A percentile compares a stretch with the other conserved stretches of the same genome.
Conservation (phyloP, 2,797 vertebrate species). For the Pangasius krempfi region DNA sequence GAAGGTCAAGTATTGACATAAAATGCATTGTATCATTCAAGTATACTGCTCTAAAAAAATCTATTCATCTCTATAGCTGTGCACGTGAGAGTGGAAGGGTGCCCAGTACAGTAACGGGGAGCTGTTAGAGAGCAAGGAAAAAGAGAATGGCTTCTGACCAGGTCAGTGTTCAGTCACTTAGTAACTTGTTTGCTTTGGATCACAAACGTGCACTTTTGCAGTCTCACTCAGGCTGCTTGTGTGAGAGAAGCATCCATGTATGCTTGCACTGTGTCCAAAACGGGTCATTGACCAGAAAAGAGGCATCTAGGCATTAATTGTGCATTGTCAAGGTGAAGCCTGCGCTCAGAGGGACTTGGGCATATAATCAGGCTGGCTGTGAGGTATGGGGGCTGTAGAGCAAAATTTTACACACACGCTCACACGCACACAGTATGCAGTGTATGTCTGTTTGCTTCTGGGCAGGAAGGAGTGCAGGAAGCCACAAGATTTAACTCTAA, state of each 20-base stretch:
- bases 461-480: constrained; percentile 68
- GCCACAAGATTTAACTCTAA: constrained; percentile 63
- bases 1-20: constrained; percentile 76
- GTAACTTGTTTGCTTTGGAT: constrained; percentile 46
- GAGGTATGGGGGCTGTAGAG: constrained; percentile 55
- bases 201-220: constrained; percentile 9
- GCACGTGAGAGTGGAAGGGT: constrained; percentile 50
- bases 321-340: constrained; percentile 51
- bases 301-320: constrained; percentile 59
- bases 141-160: constrained; percentile 40
- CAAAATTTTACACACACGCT: constrained; percentile 55
- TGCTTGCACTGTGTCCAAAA: constrained; percentile 13
- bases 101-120: constrained; percentile 40
- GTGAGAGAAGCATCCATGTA: background rate
- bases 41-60: constrained; percentile 63
- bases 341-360: constrained; percentile 39
- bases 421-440: constrained; percentile 63
- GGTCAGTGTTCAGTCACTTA: constrained; percentile 45
- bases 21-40: constrained; percentile 72
- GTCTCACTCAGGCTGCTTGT: constrained; percentile 8
- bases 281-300: constrained; percentile 51
- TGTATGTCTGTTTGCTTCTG: constrained; percentile 68
- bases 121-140: constrained; percentile 23
- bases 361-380: constrained; percentile 46
- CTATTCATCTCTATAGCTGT: constrained; percentile 48